phyloP scores from a whole-genome alignment of 2,113 vertebrate genomes.

The Amblyornis subalaris region DNA sequence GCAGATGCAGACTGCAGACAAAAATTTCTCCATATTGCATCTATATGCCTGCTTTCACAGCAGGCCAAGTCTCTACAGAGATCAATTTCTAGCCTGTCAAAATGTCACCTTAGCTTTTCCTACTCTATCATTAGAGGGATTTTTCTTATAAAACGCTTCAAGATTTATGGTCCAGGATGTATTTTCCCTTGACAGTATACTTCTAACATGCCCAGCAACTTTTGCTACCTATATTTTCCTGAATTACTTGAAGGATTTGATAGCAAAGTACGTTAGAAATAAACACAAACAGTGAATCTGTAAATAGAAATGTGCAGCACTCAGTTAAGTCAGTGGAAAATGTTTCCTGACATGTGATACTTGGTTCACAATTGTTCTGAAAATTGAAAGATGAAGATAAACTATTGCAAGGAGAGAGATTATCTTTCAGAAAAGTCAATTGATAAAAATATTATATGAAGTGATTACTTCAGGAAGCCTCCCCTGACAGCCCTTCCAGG shows the following conservation, averaged over 20 bases:
- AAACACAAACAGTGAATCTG: background rate
- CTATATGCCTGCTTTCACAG: background rate
- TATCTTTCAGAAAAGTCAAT: background rate
- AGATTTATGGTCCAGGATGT: background rate
- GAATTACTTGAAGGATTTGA: background rate
- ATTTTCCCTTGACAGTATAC: background rate
- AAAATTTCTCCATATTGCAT: background rate
- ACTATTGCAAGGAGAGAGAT: background rate
- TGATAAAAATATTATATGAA: background rate
- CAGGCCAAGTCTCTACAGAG: background rate
- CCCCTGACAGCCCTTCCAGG: background rate
- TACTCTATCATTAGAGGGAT: background rate
- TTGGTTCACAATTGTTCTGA: background rate
- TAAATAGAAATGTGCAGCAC: background rate
- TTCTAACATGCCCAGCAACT: background rate
- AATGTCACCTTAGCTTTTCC: background rate
- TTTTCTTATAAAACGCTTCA: background rate
- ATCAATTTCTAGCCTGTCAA: background rate
- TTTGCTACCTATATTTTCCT: background rate
- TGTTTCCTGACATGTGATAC: background rate
- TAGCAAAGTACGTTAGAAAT: background rate
- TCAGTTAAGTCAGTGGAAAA: background rate
- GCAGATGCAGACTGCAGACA: background rate
- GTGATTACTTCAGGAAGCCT: background rate
- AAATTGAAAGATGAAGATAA: background rate